Percentiles rank a stretch among this genome's conserved stretches.
phyloP scores from a whole-genome alignment of 2,113 vertebrate genomes.

The Numenius arquata region DNA sequence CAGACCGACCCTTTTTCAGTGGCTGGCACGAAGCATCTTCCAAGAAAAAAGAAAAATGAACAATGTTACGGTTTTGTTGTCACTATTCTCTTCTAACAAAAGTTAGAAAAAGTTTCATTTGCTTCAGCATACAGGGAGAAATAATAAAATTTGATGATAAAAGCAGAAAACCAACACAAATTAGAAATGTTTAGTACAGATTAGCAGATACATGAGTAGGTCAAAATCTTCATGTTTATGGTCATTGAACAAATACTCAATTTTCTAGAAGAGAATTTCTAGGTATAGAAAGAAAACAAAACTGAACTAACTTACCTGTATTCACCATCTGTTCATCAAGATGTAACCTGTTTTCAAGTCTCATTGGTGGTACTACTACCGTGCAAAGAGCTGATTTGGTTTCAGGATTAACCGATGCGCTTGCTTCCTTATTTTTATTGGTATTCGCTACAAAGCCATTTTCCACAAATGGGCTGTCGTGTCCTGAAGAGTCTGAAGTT shows the following conservation, averaged over 20 bases:
- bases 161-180: neutral
- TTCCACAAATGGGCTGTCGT: conserved; percentile 86
- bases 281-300: neutral
- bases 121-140: neutral
- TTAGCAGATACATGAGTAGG: neutral
- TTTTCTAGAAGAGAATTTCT: neutral
- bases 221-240: neutral
- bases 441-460: conserved; percentile 81
- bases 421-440: conserved; percentile 79
- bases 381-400: conserved; percentile 86
- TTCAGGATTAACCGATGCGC: conserved; percentile 76
- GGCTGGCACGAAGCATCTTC: conserved; percentile 82
- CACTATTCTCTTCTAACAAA: neutral
- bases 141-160: neutral
- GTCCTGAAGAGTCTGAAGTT: conserved; percentile 86
- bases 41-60: neutral
- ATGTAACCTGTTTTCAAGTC: conserved; percentile 81
- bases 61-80: neutral
- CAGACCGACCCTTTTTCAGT: conserved; percentile 81
- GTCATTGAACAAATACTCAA: neutral
- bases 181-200: neutral
- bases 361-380: conserved; percentile 89
- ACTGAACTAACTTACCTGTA: conserved; percentile 75
- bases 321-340: conserved; percentile 76
- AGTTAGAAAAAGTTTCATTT: neutral